These are phyloP conservation scores for Argyresthia goedartella DNA, from an alignment of 2,888 invertebrate genomes.

Conservation along the genomic window DNA sequence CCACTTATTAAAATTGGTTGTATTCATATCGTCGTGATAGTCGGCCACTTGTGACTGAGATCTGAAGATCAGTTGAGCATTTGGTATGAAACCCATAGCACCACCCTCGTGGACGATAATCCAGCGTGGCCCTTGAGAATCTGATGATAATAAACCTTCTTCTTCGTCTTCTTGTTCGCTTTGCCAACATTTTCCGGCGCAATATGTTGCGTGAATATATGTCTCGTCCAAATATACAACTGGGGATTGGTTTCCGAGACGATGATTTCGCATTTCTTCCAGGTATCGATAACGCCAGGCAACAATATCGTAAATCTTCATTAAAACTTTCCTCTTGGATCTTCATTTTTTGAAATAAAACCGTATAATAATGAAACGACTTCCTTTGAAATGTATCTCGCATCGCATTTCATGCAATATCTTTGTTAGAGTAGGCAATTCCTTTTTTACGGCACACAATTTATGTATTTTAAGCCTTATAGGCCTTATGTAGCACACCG, in stretches of 20 bases:
- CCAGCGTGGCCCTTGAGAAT: constrained; percentile 1
- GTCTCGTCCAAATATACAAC: constrained; percentile 2
- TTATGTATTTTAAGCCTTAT: not conserved
- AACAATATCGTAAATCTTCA: constrained; percentile 12
- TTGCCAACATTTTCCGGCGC: not conserved
- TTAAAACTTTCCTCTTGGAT: constrained; percentile 11
- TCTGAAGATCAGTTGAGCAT: constrained; percentile 9
- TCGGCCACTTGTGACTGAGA: constrained; percentile 5
- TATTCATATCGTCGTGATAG: constrained; percentile 8
- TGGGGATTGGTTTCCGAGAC: not conserved
- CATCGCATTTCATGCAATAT: not conserved
- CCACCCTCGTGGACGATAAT: constrained; percentile 9
- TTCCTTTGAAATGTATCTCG: not conserved
- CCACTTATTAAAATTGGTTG: constrained; percentile 3
- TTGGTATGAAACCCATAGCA: constrained; percentile 7
- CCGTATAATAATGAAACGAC: not conserved
- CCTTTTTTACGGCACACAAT: not conserved
- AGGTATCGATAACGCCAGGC: too few species aligned
- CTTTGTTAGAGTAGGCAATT: constrained; percentile 1
- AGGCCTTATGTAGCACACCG: too few species aligned
- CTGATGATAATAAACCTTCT: not conserved
- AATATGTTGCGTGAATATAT: too few species aligned
- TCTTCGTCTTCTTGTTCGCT: not conserved
- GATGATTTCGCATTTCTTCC: not conserved
- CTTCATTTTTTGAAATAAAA: constrained; percentile 11